These are phyloP conservation scores for Epicauta chinensis DNA, from an alignment of 1,140 invertebrate species.

Conservation along the genomic window DNA sequence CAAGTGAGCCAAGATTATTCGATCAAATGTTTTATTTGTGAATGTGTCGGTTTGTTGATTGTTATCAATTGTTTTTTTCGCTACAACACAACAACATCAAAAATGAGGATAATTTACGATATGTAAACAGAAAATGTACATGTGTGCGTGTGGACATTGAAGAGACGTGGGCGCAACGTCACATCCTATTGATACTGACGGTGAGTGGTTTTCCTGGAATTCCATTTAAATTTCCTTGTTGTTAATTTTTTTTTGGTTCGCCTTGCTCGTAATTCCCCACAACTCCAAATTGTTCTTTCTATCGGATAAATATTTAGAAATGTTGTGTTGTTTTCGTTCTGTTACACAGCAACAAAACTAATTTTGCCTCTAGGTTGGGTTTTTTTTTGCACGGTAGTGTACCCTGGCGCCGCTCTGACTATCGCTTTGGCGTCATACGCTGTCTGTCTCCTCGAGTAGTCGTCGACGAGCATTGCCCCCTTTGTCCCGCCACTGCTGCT, in stretches of 20 bases:
- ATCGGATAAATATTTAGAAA: conserved; percentile 14
- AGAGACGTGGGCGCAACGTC: conserved; percentile 11
- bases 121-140: conserved; percentile 1
- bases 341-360: no score
- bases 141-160: conserved; percentile 7
- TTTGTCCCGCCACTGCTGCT: conserved; percentile 18
- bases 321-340: neutral
- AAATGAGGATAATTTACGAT: no score
- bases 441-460: conserved; percentile 34
- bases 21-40: no score
- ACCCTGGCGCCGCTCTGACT: conserved; percentile 42
- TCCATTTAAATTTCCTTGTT: neutral
- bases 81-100: no score
- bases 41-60: no score
- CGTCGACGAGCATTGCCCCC: conserved; percentile 26
- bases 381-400: conserved; percentile 42
- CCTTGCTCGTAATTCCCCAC: neutral
- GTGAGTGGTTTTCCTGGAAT: conserved; percentile 3
- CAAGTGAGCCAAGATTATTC: no score
- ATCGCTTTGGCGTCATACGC: conserved; percentile 43
- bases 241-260: conserved; percentile 3
- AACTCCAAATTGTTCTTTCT: no score
- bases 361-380: neutral
- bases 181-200: neutral
- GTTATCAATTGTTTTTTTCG: no score